Evolutionary conservation across 2,113 vertebrate species (phyloP), one percentile per base, ranked within the genome.

Genomic region (Passer montanus): DNA sequence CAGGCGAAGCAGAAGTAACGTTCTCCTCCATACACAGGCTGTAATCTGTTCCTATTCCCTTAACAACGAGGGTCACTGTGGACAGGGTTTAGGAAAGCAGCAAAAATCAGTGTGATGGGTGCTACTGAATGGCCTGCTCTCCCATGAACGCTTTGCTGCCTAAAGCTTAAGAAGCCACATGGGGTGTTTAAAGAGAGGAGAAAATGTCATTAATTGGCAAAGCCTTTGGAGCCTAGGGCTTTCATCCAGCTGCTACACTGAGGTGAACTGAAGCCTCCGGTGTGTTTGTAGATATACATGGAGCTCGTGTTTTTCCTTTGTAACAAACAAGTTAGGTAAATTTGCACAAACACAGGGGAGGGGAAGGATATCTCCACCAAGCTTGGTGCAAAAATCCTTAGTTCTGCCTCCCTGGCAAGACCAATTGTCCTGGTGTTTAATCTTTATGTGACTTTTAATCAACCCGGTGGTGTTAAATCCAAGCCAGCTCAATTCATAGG

Each of bases 101-200:
- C 43, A 95, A 53, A 89, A 95, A 83, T 93, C 86, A 73, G 66
- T 81, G 77, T 82, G 91, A 87, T 62, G 83, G 77, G 66, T 89
- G 64, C 60, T 76, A 27, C 55, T 20, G 64, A 89, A 69, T 18
- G 50, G n/a, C 50, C 73, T 72, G 77, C 66, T 90, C 58, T 72
- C 43, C 84, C 67, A 55, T 26, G 64, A 84, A 58, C 27, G 37
- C n/a, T 62, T 82, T 89, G 66, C 91, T 94, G 84, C 91, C 81
- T 79, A 59, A 87, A 93, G 80, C 92, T 87, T 76, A 79, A 81
- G 69, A 92, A 91, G 75, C 77, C 84, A 91, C 76, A 46, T 13
- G 58, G 67, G 35, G 37, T 74, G 20, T 90, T 83, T 78, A 86
- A 92, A 86, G 68, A 90, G 72, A 95, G 43, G 50, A 89, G 79